Conservation (phyloP, 2,797 vertebrate species). For the Cyclura pinguis region DNA sequence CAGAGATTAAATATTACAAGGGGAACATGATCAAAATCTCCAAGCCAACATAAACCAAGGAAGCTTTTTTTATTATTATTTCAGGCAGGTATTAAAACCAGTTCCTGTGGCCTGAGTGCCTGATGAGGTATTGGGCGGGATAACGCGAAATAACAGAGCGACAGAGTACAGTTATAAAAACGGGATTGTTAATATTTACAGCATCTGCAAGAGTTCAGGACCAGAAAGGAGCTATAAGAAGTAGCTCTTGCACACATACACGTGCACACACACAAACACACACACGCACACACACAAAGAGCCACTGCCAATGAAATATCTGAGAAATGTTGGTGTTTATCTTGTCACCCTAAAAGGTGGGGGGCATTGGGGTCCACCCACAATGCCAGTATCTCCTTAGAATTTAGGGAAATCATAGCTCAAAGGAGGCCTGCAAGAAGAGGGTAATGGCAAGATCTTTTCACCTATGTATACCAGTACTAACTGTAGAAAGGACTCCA, state of each 20-base stretch:
- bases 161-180: slow-evolving; percentile 8
- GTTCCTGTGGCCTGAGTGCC: slow-evolving; percentile 17
- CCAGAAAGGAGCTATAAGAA: not conserved
- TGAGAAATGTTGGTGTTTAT: not conserved
- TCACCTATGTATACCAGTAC: no score
- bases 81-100: slow-evolving; percentile 26
- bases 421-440: no score
- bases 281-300: not conserved
- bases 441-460: no score
- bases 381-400: no score
- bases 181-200: slow-evolving; percentile 34
- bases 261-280: no score
- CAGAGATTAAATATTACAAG: slow-evolving; percentile 22
- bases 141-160: not conserved
- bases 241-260: not conserved
- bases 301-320: not conserved
- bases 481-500: no score
- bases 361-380: no score
- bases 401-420: no score
- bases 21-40: slow-evolving; percentile 35
- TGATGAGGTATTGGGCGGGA: slow-evolving; percentile 26
- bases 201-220: not conserved
- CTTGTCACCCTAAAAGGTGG: no score
- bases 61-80: not conserved
- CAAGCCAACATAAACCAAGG: slow-evolving; percentile 9